Conservation (phyloP, 2,113 vertebrate species). For the Dicentrarchus labrax region DNA sequence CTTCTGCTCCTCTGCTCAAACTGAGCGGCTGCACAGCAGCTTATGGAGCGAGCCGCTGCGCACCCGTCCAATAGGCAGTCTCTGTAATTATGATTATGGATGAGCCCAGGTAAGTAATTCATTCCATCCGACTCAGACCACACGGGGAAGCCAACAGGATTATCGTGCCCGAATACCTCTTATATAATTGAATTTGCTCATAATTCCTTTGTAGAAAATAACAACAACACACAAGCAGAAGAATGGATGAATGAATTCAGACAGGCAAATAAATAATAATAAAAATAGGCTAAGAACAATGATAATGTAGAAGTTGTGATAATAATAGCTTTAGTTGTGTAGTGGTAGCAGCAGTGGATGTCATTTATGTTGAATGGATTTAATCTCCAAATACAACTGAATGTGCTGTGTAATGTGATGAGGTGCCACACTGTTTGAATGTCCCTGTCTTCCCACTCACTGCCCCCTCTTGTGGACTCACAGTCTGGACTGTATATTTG, state of each 20-base stretch:
- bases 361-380: neutral
- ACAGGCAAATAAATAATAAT: neutral
- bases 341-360: neutral
- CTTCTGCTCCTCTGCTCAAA: slow-evolving; percentile 40
- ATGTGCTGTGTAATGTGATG: neutral
- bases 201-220: slow-evolving; percentile 14
- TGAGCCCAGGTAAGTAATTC: slow-evolving; percentile 52
- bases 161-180: slow-evolving; percentile 28
- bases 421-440: neutral
- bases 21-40: slow-evolving; percentile 16
- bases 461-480: slow-evolving; percentile 65
- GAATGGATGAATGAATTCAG: neutral
- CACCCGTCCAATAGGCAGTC: slow-evolving; percentile 50
- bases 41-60: slow-evolving; percentile 42
- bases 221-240: neutral
- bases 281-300: neutral
- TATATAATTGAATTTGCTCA: slow-evolving; percentile 17
- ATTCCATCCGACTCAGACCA: neutral
- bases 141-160: slow-evolving; percentile 3
- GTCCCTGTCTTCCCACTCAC: slow-evolving; percentile 3
- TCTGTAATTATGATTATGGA: slow-evolving; percentile 46
- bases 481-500: neutral
- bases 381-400: neutral
- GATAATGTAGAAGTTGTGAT: neutral
- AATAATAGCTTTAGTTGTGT: neutral